Conservation (phyloP, 2,797 vertebrate genomes). For the Vespertilio murinus region DNA sequence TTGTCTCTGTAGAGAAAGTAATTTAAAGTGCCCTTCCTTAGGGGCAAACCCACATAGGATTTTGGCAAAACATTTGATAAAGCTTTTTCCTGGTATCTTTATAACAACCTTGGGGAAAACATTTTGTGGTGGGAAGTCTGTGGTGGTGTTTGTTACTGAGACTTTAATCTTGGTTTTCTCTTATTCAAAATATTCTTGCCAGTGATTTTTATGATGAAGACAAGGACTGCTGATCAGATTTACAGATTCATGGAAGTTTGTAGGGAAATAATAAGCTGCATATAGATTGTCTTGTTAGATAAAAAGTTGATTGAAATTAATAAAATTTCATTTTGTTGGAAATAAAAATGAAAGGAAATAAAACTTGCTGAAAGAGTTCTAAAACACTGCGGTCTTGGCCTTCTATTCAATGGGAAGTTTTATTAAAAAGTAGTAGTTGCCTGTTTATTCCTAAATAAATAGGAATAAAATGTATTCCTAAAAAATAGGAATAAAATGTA, state of each 20-base stretch:
- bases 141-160: background rate
- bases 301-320: background rate
- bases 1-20: slow-evolving; percentile 19
- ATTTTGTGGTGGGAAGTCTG: background rate
- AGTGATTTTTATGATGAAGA: slow-evolving; percentile 21
- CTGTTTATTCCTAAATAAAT: slow-evolving; percentile 3
- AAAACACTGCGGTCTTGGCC: background rate
- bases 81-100: slow-evolving; percentile 15
- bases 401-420: background rate
- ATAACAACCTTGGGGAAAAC: background rate
- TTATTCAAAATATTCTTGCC: background rate
- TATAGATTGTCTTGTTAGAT: background rate
- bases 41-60: background rate
- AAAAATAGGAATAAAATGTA: too few relatives aligned
- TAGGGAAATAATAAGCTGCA: background rate
- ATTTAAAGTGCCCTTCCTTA: slow-evolving; percentile 37
- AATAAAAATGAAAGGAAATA: background rate
- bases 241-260: background rate
- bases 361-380: background rate
- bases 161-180: slow-evolving; percentile 34
- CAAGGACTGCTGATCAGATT: background rate
- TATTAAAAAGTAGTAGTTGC: background rate
- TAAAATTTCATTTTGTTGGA: background rate
- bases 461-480: too few relatives aligned
- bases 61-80: slow-evolving; percentile 52